Conservation (phyloP, 1,140 invertebrate species). For the Trichonephila clavata region DNA sequence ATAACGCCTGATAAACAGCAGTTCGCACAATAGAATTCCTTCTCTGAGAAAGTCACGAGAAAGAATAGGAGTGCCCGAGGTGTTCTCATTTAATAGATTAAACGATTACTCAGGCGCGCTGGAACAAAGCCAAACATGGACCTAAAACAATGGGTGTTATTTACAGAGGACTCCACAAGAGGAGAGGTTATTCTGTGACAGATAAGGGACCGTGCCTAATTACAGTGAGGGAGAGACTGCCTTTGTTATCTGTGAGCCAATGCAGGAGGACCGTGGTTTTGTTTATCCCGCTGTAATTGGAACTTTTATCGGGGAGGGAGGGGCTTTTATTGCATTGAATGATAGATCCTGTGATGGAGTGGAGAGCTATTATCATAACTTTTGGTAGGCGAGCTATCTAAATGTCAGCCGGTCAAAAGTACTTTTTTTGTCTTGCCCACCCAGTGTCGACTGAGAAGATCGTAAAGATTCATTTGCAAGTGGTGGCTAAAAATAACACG, state of each 20-base stretch:
- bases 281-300: slow-evolving; percentile 69
- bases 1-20: slow-evolving; percentile 49
- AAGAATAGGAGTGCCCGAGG: slow-evolving; percentile 39
- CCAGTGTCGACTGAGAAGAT: background rate
- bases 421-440: background rate
- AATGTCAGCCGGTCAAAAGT: slow-evolving; percentile 30
- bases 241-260: slow-evolving; percentile 68
- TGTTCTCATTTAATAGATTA: slow-evolving; percentile 67
- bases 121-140: slow-evolving; percentile 70
- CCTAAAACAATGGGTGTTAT: slow-evolving; percentile 75
- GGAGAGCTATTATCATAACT: slow-evolving; percentile 11
- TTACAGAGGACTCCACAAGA: slow-evolving; percentile 62
- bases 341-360: slow-evolving; percentile 35
- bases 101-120: slow-evolving; percentile 60
- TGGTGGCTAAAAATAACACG: background rate
- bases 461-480: background rate
- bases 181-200: slow-evolving; percentile 62
- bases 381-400: slow-evolving; percentile 6
- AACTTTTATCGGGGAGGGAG: slow-evolving; percentile 64
- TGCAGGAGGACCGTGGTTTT: slow-evolving; percentile 61
- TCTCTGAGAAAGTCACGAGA: slow-evolving; percentile 30
- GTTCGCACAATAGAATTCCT: slow-evolving; percentile 38
- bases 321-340: slow-evolving; percentile 58
- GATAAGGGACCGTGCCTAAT: slow-evolving; percentile 71
- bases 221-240: slow-evolving; percentile 52